Conservation (phyloP, 2,797 vertebrate species). For the Smutsia temminckii region DNA sequence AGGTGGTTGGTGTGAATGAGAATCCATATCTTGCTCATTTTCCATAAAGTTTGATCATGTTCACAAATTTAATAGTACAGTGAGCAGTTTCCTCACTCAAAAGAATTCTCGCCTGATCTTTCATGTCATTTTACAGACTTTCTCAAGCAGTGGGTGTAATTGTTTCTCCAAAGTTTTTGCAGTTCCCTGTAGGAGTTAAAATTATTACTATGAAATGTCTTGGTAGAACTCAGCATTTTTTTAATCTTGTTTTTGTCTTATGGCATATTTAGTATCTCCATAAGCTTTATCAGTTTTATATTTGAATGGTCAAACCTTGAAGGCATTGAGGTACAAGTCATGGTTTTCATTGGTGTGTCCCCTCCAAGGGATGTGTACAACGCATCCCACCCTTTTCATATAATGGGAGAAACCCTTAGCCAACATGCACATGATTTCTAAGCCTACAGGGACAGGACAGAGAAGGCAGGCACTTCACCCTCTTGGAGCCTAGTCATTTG, state of each 20-base stretch:
- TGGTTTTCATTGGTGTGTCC: not conserved
- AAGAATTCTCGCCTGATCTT: not conserved
- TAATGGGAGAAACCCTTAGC: not conserved
- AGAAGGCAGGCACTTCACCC: not conserved
- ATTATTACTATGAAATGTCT: conserved; percentile 22
- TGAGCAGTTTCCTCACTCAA: not conserved
- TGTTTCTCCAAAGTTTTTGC: not conserved
- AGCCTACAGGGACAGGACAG: not conserved
- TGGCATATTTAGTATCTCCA: not conserved
- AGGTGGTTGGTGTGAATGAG: conserved; percentile 15
- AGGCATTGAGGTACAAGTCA: not conserved
- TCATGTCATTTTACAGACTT: not conserved
- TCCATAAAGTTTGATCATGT: not conserved
- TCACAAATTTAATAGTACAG: conserved; percentile 15
- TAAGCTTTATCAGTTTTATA: not conserved
- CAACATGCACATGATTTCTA: not conserved
- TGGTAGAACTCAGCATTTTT: conserved; percentile 26
- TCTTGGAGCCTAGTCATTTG: not conserved
- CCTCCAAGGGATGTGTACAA: not conserved
- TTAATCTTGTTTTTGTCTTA: conserved; percentile 17
- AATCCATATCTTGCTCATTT: not conserved
- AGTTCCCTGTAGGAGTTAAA: not conserved
- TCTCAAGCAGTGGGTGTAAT: not conserved
- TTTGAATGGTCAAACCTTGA: not conserved
- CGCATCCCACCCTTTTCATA: not conserved